These are phyloP conservation scores for Spinibarbus caldwelli DNA, from an alignment of 2,797 vertebrate species.

Conservation along the genomic window DNA sequence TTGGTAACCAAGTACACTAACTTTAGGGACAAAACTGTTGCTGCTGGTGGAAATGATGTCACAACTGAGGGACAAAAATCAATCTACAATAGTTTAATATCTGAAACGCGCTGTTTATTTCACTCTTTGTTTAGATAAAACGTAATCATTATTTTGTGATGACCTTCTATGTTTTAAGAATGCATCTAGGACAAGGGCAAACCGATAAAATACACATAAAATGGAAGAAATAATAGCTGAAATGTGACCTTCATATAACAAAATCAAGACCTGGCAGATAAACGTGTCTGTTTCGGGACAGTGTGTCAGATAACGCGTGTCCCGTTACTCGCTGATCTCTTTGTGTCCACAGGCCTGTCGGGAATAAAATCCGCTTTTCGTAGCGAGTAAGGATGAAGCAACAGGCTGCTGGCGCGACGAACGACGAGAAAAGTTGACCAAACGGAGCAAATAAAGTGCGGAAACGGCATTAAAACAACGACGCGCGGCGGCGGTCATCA, in stretches of 20 bases:
- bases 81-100: not conserved
- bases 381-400: conserved; percentile 67
- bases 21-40: not conserved
- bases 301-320: not conserved
- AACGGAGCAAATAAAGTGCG: not conserved
- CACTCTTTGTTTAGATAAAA: not conserved
- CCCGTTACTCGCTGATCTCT: conserved; percentile 45
- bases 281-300: not conserved
- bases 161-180: not conserved
- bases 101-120: not conserved
- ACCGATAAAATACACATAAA: not conserved
- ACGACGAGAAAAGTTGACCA: conserved; percentile 1
- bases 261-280: not conserved
- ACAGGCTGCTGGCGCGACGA: conserved; percentile 70
- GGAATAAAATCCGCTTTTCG: conserved; percentile 78
- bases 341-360: conserved; percentile 21
- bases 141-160: not conserved
- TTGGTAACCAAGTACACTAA: conserved; percentile 13
- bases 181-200: too few relatives aligned
- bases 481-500: not conserved
- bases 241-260: not conserved
- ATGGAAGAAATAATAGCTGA: not conserved
- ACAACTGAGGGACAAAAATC: not conserved
- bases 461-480: not conserved
- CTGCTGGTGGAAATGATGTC: conserved; percentile 4